Conservation (phyloP, 2,113 vertebrate genomes). For the Probosciger aterrimus region DNA sequence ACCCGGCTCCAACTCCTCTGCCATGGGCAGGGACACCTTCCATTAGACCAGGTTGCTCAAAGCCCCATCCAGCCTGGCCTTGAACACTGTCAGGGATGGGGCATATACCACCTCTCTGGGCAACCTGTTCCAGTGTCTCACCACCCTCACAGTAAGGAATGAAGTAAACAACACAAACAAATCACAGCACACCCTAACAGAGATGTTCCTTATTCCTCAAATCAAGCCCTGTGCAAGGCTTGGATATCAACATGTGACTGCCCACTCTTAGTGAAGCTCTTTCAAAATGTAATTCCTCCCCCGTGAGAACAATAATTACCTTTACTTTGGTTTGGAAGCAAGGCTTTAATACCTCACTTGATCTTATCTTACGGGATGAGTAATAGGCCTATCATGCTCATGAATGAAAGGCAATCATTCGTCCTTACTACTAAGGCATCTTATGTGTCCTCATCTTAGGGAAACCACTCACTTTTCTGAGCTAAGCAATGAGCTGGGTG, state of each 20-base stretch:
- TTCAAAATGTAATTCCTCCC: background rate
- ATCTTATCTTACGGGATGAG: slow-evolving; percentile 19
- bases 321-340: background rate
- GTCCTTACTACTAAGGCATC: background rate
- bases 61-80: background rate
- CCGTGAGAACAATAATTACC: slow-evolving; percentile 14
- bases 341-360: slow-evolving; percentile 3
- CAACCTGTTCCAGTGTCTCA: background rate
- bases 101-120: background rate
- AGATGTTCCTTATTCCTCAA: background rate
- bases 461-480: background rate
- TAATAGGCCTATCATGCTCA: slow-evolving; percentile 10
- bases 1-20: background rate
- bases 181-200: background rate
- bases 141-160: background rate
- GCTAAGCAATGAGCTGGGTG: background rate
- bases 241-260: background rate
- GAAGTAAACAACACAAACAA: background rate
- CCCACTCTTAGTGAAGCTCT: background rate
- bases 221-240: background rate
- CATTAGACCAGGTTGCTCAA: background rate
- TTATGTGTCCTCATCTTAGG: background rate
- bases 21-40: background rate
- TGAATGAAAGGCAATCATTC: slow-evolving; percentile 14
- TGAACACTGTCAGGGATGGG: background rate